Evolutionary conservation across 1,140 invertebrate genomes (phyloP).

Genomic region (Adelges cooleyi): DNA sequence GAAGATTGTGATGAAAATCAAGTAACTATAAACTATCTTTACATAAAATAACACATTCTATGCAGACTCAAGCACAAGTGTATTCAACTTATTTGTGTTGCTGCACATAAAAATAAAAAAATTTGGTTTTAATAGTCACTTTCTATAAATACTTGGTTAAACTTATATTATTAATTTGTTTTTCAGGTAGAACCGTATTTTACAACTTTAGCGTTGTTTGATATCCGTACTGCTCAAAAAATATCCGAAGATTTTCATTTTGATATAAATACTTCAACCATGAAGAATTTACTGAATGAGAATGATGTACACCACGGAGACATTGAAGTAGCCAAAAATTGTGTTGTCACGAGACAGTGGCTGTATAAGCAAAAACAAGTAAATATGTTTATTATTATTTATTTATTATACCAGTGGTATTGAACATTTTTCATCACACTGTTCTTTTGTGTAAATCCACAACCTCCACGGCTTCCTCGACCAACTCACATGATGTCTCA

Average conservation of each 20-base stretch:
- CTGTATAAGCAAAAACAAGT: slow-evolving; percentile 7
- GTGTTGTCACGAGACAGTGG: slow-evolving; percentile 30
- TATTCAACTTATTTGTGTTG: no score
- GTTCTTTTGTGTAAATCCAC: no score
- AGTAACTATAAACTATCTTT: neutral
- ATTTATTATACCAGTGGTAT: no score
- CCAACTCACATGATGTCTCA: no score
- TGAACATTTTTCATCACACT: no score
- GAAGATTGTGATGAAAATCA: slow-evolving; percentile 53
- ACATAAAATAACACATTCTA: no score
- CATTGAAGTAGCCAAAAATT: slow-evolving; percentile 31
- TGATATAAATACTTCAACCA: slow-evolving; percentile 64
- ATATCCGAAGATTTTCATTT: slow-evolving; percentile 89
- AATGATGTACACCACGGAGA: slow-evolving; percentile 8
- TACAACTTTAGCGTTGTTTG: slow-evolving; percentile 72
- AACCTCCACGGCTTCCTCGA: no score
- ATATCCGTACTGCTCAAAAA: slow-evolving; percentile 71
- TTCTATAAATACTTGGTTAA: neutral
- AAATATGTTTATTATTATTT: neutral
- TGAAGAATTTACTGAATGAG: slow-evolving; percentile 45
- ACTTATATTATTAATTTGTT: neutral
- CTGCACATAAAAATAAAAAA: no score
- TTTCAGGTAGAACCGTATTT: slow-evolving; percentile 77
- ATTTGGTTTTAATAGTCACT: no score
- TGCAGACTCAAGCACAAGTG: no score